Base-by-base conservation (phyloP, 2,888 invertebrate genomes). In the Chouioia cunea region DNA sequence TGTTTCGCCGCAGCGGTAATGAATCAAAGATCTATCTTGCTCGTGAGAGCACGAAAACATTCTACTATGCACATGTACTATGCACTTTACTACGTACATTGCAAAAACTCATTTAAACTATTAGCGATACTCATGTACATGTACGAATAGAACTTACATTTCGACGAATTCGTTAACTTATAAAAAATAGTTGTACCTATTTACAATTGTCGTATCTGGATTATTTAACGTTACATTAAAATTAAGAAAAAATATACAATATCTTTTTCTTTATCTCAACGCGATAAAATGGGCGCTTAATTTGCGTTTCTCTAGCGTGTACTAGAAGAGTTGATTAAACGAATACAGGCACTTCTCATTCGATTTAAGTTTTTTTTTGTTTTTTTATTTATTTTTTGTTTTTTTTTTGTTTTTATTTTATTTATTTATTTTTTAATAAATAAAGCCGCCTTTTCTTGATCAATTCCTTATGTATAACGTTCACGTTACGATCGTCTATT, bases 241-340 rank as follows among this genome's bases (percentile, higher is more conserved):
- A 60, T 47, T 20, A 56, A 57, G 48, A 64, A 53, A 56, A 36
- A 57, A 57, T 72, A 57, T 72, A 72, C 68, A 72, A 57, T 54
- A 46, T 27, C 50, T 54, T 16, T 15, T 69, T 63, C 18, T 36
- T 36, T 6, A 36, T 36, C 36, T 54, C 59, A 50, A 69, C 18
- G 14, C 53, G 52, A 72, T 52, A 65, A 69, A 43, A 53, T 57
- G 52, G 59, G 43, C 47, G 50, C 36, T 44, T 16, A n/a, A 47
- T 57, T 70, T 70, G 70, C 70, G 64, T 70, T 68, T 48, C 54
- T 68, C 65, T 69, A 57, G 65, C 60, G 65, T 68, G 57, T 58
- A 72, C 47, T 52, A 67, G 12, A 72, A 20, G 56, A 68, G 53
- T 69, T 64, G 50, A 68, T 65, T 72, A 67, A 60, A 62, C 54